A percentile compares a stretch with the other conserved stretches of the same genome.
phyloP scores from a whole-genome alignment of 2,113 vertebrate genomes.

The Tachysurus fulvidraco region DNA sequence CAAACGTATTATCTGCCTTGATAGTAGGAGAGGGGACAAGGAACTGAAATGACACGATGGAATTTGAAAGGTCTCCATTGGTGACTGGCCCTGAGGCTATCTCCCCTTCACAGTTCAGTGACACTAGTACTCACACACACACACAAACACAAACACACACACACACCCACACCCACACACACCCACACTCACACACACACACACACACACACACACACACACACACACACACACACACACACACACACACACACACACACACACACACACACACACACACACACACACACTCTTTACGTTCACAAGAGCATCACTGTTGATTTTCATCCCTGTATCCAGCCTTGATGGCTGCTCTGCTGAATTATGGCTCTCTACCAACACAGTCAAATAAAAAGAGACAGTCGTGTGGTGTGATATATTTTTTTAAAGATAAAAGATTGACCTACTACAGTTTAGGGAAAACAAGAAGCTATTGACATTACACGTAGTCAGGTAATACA shows the following conservation, averaged over 20 bases:
- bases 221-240: neutral
- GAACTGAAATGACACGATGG: constrained; percentile 64
- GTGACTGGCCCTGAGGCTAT: constrained; percentile 66
- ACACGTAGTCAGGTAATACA: neutral
- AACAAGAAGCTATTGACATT: neutral
- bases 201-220: constrained; percentile 1
- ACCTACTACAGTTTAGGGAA: neutral
- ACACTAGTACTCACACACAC: constrained; percentile 55
- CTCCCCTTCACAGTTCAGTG: constrained; percentile 70
- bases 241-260: constrained; percentile 15
- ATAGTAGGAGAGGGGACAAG: constrained; percentile 64
- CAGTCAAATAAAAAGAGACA: neutral
- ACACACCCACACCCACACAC: constrained; percentile 15
- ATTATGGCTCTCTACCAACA: neutral
- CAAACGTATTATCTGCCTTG: constrained; percentile 73
- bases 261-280: neutral
- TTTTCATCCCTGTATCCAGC: neutral
- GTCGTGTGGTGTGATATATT: neutral
- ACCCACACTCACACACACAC: constrained; percentile 19
- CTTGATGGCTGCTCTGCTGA: constrained; percentile 12
- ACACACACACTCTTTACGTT: neutral
- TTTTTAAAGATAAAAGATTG: neutral
- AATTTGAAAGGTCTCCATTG: constrained; percentile 78
- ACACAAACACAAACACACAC: constrained; percentile 12
- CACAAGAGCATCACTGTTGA: constrained; percentile 23